Percentiles rank a stretch among this genome's conserved stretches.
Conservation (phyloP, 2,888 invertebrate genomes). For the Mamestra brassicae region DNA sequence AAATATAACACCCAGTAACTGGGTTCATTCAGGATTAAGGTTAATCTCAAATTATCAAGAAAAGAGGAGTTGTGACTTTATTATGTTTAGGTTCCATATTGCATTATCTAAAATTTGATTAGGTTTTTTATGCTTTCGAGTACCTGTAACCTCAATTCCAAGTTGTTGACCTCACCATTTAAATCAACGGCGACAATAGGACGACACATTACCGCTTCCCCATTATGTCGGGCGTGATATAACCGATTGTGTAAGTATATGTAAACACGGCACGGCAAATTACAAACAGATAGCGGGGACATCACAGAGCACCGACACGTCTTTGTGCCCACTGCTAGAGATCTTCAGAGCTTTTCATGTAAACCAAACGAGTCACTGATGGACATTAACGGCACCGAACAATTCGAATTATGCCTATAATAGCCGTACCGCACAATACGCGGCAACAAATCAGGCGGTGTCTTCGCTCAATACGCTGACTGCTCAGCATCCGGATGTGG, state of each 20-base stretch:
- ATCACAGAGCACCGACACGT: constrained; percentile 1
- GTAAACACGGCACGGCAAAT: constrained; percentile 56
- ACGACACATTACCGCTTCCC: constrained; percentile 22
- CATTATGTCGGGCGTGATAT: constrained; percentile 16
- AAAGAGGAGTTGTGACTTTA: too few relatives aligned
- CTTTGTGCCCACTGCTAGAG: not conserved
- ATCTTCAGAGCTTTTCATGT: not conserved
- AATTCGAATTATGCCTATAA: too few relatives aligned
- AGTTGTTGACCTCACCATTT: constrained; percentile 4
- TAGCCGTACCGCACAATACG: too few relatives aligned
- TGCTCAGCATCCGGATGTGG: too few relatives aligned
- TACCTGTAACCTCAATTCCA: not conserved
- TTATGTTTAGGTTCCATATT: not conserved
- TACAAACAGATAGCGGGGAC: constrained; percentile 58
- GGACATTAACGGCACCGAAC: too few relatives aligned
- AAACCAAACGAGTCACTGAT: not conserved
- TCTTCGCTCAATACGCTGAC: too few relatives aligned
- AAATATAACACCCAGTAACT: too few relatives aligned
- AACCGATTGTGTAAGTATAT: constrained; percentile 21
- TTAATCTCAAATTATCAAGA: too few relatives aligned
- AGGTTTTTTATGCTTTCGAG: not conserved
- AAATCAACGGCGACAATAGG: constrained; percentile 12
- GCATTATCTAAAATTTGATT: not conserved
- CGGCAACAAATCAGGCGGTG: too few relatives aligned
- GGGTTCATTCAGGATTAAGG: too few relatives aligned